phyloP scores from a whole-genome alignment of 1,140 invertebrate genomes.

The Linepithema humile region DNA sequence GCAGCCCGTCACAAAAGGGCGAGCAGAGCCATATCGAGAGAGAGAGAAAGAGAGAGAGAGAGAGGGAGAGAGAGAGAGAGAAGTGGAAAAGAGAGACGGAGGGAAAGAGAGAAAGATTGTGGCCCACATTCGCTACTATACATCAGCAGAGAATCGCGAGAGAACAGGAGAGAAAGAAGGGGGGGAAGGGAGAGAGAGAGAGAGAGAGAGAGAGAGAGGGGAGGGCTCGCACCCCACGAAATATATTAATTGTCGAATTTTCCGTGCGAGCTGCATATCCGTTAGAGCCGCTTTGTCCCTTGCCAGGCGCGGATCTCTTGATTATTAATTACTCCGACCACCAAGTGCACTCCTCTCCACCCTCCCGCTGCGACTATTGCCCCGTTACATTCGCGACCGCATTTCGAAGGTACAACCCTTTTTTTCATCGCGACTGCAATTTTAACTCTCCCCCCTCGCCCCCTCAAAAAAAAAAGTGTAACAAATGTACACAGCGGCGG shows the following conservation, averaged over 20 bases:
- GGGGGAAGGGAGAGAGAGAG: neutral
- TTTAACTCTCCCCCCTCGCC: no score
- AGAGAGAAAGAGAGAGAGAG: neutral
- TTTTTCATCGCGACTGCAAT: conserved; percentile 4
- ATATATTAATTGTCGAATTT: conserved; percentile 81
- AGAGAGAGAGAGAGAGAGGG: neutral
- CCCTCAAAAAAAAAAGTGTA: conserved; percentile 61
- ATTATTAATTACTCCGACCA: conserved; percentile 71
- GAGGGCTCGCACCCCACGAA: conserved; percentile 60
- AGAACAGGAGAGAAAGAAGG: neutral
- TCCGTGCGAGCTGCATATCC: conserved; percentile 74
- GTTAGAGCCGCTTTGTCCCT: conserved; percentile 73
- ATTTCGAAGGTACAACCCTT: conserved; percentile 52
- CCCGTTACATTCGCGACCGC: conserved; percentile 53
- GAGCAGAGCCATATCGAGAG: conserved; percentile 73
- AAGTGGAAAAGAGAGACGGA: neutral
- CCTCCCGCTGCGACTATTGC: neutral
- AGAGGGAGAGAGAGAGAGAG: conserved; percentile 35
- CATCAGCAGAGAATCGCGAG: conserved; percentile 12
- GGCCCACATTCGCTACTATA: conserved; percentile 69
- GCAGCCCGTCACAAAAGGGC: conserved; percentile 73
- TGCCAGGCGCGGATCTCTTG: conserved; percentile 68
- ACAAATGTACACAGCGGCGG: conserved; percentile 48
- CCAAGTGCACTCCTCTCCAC: conserved; percentile 29
- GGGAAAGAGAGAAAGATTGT: conserved; percentile 51